Evolutionary conservation across 1,140 invertebrate species (phyloP).

Genomic region (Batillaria attramentaria): DNA sequence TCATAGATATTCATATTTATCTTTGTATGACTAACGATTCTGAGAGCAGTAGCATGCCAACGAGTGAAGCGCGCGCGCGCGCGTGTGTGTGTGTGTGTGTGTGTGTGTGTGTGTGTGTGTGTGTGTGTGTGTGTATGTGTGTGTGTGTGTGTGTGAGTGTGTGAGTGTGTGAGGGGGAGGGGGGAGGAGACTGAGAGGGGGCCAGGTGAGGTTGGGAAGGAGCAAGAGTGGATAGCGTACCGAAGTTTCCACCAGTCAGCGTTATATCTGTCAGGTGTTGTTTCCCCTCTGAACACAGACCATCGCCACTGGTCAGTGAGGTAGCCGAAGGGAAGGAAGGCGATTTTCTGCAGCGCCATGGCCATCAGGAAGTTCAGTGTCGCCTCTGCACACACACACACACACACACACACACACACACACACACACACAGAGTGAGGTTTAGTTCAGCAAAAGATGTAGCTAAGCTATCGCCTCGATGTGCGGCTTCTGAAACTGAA

Average conservation of each 20-base stretch:
- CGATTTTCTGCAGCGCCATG: slow-evolving; percentile 90
- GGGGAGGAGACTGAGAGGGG: not conserved
- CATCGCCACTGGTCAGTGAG: slow-evolving; percentile 91
- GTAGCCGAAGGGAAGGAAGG: slow-evolving; percentile 90
- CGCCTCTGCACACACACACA: slow-evolving; percentile 52
- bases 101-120: too few species aligned
- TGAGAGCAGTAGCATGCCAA: too few species aligned
- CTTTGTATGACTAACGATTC: too few species aligned
- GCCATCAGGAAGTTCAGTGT: slow-evolving; percentile 67
- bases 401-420: not conserved
- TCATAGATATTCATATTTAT: too few species aligned
- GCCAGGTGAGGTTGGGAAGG: too few species aligned
- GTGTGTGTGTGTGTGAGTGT: not conserved
- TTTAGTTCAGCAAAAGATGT: too few species aligned
- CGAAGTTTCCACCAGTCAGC: slow-evolving; percentile 73
- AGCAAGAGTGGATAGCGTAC: slow-evolving; percentile 34
- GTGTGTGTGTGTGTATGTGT: too few species aligned
- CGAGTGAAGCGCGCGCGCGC: too few species aligned
- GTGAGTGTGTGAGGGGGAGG: not conserved
- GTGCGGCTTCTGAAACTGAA: too few species aligned
- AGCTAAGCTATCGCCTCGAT: too few species aligned
- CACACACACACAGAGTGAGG: too few species aligned
- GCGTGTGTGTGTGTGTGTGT: too few species aligned
- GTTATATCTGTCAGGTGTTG: slow-evolving; percentile 56
- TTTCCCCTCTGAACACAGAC: slow-evolving; percentile 85